These are phyloP conservation scores for Brachypalpus laphriformis DNA, from an alignment of 2,888 invertebrate species.

Conservation along the genomic window DNA sequence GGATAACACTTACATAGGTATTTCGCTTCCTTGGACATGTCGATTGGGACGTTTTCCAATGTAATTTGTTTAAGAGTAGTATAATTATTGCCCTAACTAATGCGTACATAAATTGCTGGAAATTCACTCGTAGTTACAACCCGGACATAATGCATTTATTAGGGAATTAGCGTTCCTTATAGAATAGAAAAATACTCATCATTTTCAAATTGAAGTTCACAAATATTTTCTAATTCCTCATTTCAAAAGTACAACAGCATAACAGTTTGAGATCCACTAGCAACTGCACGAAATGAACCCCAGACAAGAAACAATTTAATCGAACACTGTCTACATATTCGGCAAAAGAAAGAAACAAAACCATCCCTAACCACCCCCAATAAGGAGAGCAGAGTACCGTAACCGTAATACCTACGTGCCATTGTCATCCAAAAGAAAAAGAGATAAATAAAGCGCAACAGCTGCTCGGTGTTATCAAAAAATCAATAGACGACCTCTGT, in stretches of 20 bases:
- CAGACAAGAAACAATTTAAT: neutral
- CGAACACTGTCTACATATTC: neutral
- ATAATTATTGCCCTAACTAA: too few species aligned
- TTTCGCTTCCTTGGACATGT: too few species aligned
- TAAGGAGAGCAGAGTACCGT: neutral
- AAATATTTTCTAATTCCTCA: neutral
- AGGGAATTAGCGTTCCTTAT: too few species aligned
- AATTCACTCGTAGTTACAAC: too few species aligned
- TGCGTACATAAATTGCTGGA: too few species aligned
- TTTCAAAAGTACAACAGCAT: too few species aligned
- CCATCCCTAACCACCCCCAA: conserved; percentile 32
- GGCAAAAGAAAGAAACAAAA: neutral
- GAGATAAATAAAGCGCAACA: conserved; percentile 61
- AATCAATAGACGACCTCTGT: conserved; percentile 36
- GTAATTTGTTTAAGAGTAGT: too few species aligned
- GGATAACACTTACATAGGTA: too few species aligned
- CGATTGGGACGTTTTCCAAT: too few species aligned
- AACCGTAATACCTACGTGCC: neutral
- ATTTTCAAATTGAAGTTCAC: too few species aligned
- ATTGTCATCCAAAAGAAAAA: neutral
- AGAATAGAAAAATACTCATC: too few species aligned
- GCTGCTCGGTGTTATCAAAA: conserved; percentile 67
- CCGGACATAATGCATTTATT: too few species aligned
- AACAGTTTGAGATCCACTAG: conserved; percentile 24
- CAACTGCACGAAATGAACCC: conserved; percentile 17